Evolutionary conservation across 2,113 vertebrate genomes (phyloP), one percentile per base, ranked within the genome.

Genomic region (Anseranas semipalmata): DNA sequence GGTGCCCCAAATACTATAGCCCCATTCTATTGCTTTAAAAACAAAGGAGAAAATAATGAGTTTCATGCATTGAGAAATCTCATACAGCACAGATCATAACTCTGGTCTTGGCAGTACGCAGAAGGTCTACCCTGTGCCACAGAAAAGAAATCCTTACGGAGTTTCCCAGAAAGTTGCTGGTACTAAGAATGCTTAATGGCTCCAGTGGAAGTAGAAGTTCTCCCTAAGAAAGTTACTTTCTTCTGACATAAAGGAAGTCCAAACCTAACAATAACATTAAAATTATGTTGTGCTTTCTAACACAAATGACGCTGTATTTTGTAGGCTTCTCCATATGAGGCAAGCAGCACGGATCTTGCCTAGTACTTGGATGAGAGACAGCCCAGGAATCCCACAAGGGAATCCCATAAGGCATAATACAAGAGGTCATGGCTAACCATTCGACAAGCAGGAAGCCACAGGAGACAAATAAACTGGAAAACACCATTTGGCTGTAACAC

Each of bases 21-120:
- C 7, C 32, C 18, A 30, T 76, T 82, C 45, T 46, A 32, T 87
- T 79, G 2, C 28, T 13, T 55, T 75, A 70, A 83, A 95, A 73
- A 45, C 30, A 83, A 62, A 73, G 24, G 30, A 70, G 33, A 89
- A 94, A 89, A n/a, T 41, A 58, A 55, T 52, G 13, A 71, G 27
- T 5, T 86, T 84, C 75, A 56, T 50, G 20, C 45, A 85, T 75
- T 85, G n/a, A 56, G 52, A 95, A 94, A 78, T 93, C 90, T 94
- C 73, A 53, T 5, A 25, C 17, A 89, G 1, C 33, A 62, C 6
- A 58, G 48, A 65, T 73, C 52, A 56, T 77, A 86, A 60, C 30
- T 81, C 53, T 79, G 17, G 30, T 79, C 66, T 66, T 93, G 15
- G 9, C 58, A 74, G 27, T 35, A 22, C 35, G 30, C 52, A 41